Conservation (phyloP, 2,797 vertebrate species). For the Loris lydekkerianus region DNA sequence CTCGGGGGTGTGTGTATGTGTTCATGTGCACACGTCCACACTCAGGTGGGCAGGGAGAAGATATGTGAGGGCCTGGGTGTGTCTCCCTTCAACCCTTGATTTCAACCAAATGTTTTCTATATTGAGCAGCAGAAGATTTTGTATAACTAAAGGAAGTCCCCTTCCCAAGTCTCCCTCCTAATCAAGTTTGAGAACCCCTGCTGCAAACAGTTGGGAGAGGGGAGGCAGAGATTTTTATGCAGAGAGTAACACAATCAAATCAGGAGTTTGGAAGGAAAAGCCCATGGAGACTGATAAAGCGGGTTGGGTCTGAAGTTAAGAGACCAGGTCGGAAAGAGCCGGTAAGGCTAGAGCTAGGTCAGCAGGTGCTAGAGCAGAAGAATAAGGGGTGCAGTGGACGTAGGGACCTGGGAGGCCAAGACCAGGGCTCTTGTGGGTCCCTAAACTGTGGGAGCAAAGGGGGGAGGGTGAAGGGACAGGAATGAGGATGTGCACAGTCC, state of each 20-base stretch:
- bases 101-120: neutral
- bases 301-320: neutral
- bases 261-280: neutral
- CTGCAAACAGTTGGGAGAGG: neutral
- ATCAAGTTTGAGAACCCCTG: neutral
- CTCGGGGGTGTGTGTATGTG: accelerated
- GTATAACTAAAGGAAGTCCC: neutral
- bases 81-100: neutral
- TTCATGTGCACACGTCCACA: accelerated
- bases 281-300: neutral
- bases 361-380: neutral
- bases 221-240: neutral
- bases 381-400: neutral
- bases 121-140: neutral
- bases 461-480: too few relatives aligned
- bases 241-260: neutral
- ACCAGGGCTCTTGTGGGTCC: neutral
- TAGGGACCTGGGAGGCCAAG: neutral
- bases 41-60: neutral
- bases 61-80: neutral
- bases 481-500: neutral
- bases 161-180: too few relatives aligned
- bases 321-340: neutral
- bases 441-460: neutral
- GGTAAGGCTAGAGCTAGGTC: neutral